Percentiles rank a stretch among this genome's conserved stretches.
Evolutionary conservation across 2,113 vertebrate species (phyloP).

Genomic region (Spea multiplicata): DNA sequence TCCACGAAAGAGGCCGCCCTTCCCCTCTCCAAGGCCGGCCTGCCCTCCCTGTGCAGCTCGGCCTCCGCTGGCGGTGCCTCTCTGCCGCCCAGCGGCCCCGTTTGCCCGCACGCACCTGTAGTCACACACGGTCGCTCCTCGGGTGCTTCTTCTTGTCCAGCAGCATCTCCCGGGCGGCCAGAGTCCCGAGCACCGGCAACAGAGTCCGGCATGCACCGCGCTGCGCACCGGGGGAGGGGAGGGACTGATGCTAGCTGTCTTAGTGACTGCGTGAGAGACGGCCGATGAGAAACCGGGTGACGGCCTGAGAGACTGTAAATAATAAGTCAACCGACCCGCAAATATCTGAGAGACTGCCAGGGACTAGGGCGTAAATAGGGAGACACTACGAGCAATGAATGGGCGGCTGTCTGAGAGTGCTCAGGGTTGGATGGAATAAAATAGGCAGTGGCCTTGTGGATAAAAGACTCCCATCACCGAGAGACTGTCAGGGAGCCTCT

Average conservation of each 20-base stretch:
- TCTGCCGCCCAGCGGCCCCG: neutral
- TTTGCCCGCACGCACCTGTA: neutral
- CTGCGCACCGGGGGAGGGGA: conserved; percentile 25
- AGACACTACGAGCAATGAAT: no score
- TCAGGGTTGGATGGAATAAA: no score
- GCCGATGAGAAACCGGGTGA: neutral
- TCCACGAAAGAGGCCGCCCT: neutral
- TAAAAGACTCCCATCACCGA: no score
- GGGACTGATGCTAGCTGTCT: neutral
- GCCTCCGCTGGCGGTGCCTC: neutral
- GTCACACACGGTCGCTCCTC: neutral
- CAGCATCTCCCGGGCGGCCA: conserved; percentile 32
- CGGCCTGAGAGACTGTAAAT: no score
- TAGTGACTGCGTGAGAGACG: neutral
- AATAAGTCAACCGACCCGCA: no score
- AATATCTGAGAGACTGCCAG: no score
- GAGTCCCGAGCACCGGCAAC: conserved; percentile 36
- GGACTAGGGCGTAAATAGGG: no score
- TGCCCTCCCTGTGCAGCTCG: neutral
- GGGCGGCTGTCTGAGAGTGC: no score
- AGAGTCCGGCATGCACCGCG: conserved; percentile 34
- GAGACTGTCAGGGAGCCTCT: no score
- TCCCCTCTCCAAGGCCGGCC: neutral
- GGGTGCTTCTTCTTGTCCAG: neutral
- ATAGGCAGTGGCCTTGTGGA: no score